phyloP scores from a whole-genome alignment of 2,113 vertebrate species.

The Salvelinus fontinalis region DNA sequence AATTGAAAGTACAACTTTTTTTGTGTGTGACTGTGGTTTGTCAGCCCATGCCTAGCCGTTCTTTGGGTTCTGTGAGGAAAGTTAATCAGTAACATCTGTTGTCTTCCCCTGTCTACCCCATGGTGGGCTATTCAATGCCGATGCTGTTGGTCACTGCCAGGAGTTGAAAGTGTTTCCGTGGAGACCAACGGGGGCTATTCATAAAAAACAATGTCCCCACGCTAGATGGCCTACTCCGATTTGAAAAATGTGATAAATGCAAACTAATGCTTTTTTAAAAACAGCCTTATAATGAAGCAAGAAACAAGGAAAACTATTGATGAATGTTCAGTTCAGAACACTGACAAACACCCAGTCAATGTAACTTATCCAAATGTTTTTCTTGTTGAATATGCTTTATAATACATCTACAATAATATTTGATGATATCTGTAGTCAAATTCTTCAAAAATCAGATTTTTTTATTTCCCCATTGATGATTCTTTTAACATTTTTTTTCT shows the following conservation, averaged over 20 bases:
- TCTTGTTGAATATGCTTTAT: too few relatives aligned
- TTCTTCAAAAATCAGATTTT: too few relatives aligned
- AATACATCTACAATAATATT: too few relatives aligned
- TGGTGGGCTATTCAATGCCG: slow-evolving; percentile 77
- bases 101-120: slow-evolving; percentile 79
- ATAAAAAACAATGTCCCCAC: slow-evolving; percentile 62
- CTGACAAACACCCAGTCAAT: too few relatives aligned
- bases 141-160: slow-evolving; percentile 70
- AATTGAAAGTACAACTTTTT: slow-evolving; percentile 72
- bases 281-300: too few relatives aligned
- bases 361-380: too few relatives aligned
- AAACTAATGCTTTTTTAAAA: too few relatives aligned
- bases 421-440: too few relatives aligned
- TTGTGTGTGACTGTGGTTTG: slow-evolving; percentile 39
- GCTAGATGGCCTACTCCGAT: slow-evolving; percentile 52
- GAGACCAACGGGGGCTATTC: slow-evolving; percentile 71
- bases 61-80: slow-evolving; percentile 75
- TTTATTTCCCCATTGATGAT: too few relatives aligned
- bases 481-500: too few relatives aligned
- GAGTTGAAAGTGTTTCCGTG: slow-evolving; percentile 77
- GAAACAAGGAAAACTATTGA: too few relatives aligned
- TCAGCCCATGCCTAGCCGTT: slow-evolving; percentile 43
- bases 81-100: slow-evolving; percentile 86
- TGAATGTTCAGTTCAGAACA: too few relatives aligned
- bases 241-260: background rate